Base-by-base conservation (phyloP, 1,140 invertebrate species). In the Pantala flavescens region DNA sequence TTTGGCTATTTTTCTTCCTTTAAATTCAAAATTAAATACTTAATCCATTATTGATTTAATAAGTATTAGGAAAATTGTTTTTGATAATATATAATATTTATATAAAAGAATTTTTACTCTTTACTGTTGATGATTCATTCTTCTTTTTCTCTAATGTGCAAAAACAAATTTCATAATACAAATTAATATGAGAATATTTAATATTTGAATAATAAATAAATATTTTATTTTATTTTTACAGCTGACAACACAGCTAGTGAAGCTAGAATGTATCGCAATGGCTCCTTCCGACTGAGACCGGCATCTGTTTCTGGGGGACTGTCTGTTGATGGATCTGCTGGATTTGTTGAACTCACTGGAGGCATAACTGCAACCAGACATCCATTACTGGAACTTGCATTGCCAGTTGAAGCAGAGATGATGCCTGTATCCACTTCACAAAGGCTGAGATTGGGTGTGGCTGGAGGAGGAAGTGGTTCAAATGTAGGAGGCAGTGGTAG, bases 371-470 rank as follows among this genome's bases (percentile, higher is more conserved):
- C 90, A 11, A 90, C 92, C 0, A 89, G 93, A 70, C 94, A 97
- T 84, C 94, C 94, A 0, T 82, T 96, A 3, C 83, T 97, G 36
- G 92, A 96, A 84, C 90, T 93, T 0, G 90, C 93, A 3, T 84
- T 97, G 77, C 93, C 94, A 1, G 92, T 96, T 0, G 95, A 96
- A 84, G 92, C 94, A 16, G 94, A 96, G 84, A 93, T 97, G 89
- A 84, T 96, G 55, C 92, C 91, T 12, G 91, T 93, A 86, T 93
- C 91, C 90, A 93, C 91, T 43, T 90, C 91, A 78, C 92, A 93
- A 82, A 86, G 87, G 7, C 88, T 90, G 74, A 88, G 87, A 12
- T 87, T 92, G 78, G 91, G 92, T n/a, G 49, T 63, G 12, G 49
- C n/a, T 16, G 49, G 49, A 19, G 49, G 49, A 21, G 49, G 49